Conservation (phyloP, 2,113 vertebrate species). For the Thryonomys swinderianus region DNA sequence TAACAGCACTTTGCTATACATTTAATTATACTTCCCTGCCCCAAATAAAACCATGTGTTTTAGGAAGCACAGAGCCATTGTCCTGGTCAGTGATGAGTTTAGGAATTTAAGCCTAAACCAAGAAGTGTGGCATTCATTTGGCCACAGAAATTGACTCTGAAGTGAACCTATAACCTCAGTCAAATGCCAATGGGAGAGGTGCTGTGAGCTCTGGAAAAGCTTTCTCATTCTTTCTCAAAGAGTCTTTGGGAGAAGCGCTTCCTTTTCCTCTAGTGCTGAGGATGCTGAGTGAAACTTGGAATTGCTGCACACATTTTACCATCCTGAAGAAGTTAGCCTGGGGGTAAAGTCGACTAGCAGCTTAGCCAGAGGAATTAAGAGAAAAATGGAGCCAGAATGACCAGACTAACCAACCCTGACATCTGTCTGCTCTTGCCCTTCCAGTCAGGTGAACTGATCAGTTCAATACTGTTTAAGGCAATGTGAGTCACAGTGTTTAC, state of each 20-base stretch:
- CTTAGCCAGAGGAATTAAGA: not conserved
- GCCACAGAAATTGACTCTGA: not conserved
- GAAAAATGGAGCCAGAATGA: not conserved
- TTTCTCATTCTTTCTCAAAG: conserved; percentile 39
- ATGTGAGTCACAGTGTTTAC: not conserved
- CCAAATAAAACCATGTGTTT: conserved; percentile 30
- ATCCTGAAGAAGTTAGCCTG: not conserved
- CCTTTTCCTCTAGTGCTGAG: not conserved
- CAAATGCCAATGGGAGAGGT: not conserved
- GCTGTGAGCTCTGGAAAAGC: not conserved
- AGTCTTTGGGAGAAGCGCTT: not conserved
- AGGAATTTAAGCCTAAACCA: conserved; percentile 4
- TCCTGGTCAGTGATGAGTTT: not conserved
- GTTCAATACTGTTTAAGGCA: not conserved
- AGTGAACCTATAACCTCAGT: not conserved
- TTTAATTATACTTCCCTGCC: not conserved
- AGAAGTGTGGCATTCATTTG: not conserved
- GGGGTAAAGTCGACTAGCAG: not conserved
- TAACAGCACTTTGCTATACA: not conserved
- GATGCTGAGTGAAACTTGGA: not conserved
- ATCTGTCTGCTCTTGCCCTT: not conserved
- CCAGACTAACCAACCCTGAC: not conserved
- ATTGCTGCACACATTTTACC: not conserved
- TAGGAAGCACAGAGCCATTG: not conserved
- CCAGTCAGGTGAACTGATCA: not conserved